A percentile compares a stretch with the other conserved stretches of the same genome.
Evolutionary conservation across 2,113 vertebrate genomes (phyloP).

Genomic region (Merops nubicus): DNA sequence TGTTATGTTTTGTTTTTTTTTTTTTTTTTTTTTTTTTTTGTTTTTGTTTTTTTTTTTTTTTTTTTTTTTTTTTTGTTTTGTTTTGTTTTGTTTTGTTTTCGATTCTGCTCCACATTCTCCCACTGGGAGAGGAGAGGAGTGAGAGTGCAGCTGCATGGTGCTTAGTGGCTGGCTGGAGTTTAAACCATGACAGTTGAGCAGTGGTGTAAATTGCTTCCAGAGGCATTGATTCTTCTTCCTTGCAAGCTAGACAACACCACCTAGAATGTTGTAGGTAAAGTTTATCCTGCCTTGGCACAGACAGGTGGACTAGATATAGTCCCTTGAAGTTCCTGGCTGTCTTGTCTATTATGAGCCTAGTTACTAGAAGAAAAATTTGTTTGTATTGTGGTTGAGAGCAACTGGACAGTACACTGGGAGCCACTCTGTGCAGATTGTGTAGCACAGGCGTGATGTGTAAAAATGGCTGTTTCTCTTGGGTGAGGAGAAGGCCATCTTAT

Average conservation of each 20-base stretch:
- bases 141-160: background rate
- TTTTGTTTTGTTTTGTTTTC: too few species aligned
- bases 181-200: background rate
- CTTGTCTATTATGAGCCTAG: background rate
- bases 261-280: background rate
- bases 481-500: background rate
- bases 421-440: background rate
- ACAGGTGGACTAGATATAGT: background rate
- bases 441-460: background rate
- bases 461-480: background rate
- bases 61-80: too few species aligned
- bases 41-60: too few species aligned
- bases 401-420: background rate
- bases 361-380: background rate
- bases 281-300: background rate
- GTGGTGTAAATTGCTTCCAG: background rate
- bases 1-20: background rate
- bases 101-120: background rate
- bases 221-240: background rate
- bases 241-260: background rate
- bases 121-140: background rate
- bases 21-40: too few species aligned
- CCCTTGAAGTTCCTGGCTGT: background rate
- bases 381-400: background rate
- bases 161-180: background rate